phyloP scores from a whole-genome alignment of 2,113 vertebrate species.

The Lasiurus cinereus region DNA sequence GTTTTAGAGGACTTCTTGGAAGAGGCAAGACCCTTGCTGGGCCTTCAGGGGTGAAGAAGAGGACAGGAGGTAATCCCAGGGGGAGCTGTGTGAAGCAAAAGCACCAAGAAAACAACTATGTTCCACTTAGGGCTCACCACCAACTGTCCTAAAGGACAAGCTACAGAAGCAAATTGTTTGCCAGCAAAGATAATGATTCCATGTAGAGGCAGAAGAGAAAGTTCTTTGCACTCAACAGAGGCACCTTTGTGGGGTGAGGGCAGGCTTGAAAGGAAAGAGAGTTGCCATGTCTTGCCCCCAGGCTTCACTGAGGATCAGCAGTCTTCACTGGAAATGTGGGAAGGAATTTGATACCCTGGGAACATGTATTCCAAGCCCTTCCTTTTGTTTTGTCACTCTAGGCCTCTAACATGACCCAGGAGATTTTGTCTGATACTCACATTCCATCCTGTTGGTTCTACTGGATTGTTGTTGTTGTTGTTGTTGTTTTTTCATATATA shows the following conservation, averaged over 20 bases:
- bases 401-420: not conserved
- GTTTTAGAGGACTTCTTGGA: not conserved
- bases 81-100: not conserved
- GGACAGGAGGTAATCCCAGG: not conserved
- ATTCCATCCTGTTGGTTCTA: not conserved
- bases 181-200: not conserved
- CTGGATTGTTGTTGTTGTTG: not conserved
- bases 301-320: not conserved
- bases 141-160: not conserved
- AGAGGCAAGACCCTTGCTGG: not conserved
- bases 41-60: not conserved
- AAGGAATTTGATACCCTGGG: not conserved
- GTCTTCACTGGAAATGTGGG: not conserved
- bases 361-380: not conserved
- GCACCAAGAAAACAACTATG: not conserved
- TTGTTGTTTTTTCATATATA: not conserved
- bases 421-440: not conserved
- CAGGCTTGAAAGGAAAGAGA: slow-evolving; percentile 2
- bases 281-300: not conserved
- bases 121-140: not conserved
- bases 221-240: not conserved
- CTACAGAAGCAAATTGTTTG: not conserved
- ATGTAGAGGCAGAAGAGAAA: not conserved
- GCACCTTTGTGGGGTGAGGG: not conserved
- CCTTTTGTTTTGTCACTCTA: not conserved